These are phyloP conservation scores for Brenthis daphne DNA, from an alignment of 2,888 invertebrate species.

Conservation along the genomic window DNA sequence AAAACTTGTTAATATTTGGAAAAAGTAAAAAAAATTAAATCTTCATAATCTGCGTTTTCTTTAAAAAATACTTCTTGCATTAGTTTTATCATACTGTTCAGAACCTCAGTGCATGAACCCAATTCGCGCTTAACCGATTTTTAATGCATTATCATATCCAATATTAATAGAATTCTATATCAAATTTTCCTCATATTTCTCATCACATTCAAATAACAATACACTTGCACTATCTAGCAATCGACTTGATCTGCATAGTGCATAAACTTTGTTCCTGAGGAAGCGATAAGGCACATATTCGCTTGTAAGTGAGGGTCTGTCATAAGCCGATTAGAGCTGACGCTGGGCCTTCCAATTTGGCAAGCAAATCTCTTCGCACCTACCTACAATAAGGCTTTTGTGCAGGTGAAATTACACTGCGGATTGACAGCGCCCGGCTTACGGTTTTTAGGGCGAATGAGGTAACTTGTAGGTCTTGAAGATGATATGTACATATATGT, in stretches of 20 bases:
- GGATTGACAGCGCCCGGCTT: conserved; percentile 43
- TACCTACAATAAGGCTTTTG: conserved; percentile 51
- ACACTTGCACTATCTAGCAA: conserved; percentile 5
- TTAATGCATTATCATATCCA: no score
- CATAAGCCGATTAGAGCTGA: conserved; percentile 63
- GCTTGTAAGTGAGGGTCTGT: conserved; percentile 38
- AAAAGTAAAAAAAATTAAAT: no score
- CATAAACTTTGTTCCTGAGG: conserved; percentile 21
- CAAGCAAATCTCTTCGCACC: conserved; percentile 65
- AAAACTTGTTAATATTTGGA: no score
- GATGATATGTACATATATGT: conserved; percentile 7
- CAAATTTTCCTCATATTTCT: neutral
- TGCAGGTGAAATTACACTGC: conserved; percentile 57
- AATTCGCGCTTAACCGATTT: no score
- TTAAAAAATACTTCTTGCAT: no score
- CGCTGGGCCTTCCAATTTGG: conserved; percentile 62
- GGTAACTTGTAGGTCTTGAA: conserved; percentile 31
- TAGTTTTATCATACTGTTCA: no score
- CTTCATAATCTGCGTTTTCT: no score
- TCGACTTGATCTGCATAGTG: conserved; percentile 5
- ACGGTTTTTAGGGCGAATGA: conserved; percentile 25
- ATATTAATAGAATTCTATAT: no score
- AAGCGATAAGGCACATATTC: conserved; percentile 41
- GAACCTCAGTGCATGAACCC: no score
- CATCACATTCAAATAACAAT: neutral